A percentile compares a stretch with the other conserved stretches of the same genome.
These are phyloP conservation scores for Cyprinodon tularosa DNA, from an alignment of 2,113 vertebrate species.

Conservation along the genomic window DNA sequence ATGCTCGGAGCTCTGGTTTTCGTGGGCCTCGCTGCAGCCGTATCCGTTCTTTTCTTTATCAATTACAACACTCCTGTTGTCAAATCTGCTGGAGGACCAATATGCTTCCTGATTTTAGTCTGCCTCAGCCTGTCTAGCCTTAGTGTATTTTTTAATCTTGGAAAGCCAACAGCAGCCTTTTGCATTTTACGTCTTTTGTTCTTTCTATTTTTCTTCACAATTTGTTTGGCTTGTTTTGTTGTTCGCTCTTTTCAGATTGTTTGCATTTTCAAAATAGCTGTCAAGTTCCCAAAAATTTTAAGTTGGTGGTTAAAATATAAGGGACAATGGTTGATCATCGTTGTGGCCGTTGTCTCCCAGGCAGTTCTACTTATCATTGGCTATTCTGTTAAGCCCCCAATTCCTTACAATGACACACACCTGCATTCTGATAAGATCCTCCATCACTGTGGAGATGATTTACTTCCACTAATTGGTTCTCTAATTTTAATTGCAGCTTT, in stretches of 20 bases:
- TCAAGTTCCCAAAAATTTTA: constrained; percentile 74
- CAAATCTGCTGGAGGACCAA: constrained; percentile 84
- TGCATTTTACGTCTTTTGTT: constrained; percentile 77
- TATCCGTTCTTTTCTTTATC: constrained; percentile 77
- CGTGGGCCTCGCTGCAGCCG: constrained; percentile 58
- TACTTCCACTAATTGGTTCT: not conserved
- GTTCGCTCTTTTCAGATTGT: constrained; percentile 87
- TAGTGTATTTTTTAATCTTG: constrained; percentile 83
- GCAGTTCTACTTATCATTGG: constrained; percentile 53
- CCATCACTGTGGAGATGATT: constrained; percentile 67
- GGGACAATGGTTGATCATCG: constrained; percentile 77
- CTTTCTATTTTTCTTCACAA: constrained; percentile 76
- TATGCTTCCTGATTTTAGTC: constrained; percentile 86
- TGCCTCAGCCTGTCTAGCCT: constrained; percentile 74
- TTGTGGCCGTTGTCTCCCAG: constrained; percentile 62
- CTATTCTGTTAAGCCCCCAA: constrained; percentile 49
- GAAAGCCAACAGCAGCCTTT: constrained; percentile 56
- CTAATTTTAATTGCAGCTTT: constrained; percentile 60
- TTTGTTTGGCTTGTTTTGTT: constrained; percentile 83
- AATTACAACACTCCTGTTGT: constrained; percentile 84
- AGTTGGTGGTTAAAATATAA: constrained; percentile 81
- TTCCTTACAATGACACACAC: constrained; percentile 58
- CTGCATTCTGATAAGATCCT: constrained; percentile 68
- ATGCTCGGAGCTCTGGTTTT: constrained; percentile 52
- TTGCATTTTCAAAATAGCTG: constrained; percentile 86